Percentiles rank a stretch among this genome's conserved stretches.
These are phyloP conservation scores for Falco biarmicus DNA, from an alignment of 2,797 vertebrate genomes.

Conservation along the genomic window DNA sequence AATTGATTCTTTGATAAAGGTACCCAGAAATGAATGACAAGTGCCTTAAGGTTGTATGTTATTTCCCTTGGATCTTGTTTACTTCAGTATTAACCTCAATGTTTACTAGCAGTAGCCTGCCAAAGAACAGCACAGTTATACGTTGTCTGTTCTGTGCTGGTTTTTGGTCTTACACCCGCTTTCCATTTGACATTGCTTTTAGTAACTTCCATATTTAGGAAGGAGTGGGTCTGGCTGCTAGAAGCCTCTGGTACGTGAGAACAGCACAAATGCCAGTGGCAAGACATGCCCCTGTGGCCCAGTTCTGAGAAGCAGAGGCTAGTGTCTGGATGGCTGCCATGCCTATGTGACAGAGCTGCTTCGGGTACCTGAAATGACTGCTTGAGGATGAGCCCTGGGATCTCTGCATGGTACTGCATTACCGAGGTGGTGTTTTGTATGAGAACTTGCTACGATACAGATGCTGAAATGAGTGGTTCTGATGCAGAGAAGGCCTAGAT, in stretches of 20 bases:
- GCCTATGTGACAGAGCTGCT: not conserved
- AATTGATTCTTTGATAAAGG: not conserved
- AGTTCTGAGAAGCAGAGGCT: not conserved
- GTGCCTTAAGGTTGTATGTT: not conserved
- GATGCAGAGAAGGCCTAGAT: not conserved
- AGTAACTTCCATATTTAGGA: not conserved
- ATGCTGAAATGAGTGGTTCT: not conserved
- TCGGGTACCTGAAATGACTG: not conserved
- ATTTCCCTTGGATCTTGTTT: not conserved
- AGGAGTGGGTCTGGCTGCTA: not conserved
- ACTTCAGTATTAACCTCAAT: not conserved
- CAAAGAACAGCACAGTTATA: not conserved
- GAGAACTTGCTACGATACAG: not conserved
- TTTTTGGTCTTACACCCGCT: not conserved
- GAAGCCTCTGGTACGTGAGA: not conserved
- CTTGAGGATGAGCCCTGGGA: not conserved
- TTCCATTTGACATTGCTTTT: not conserved
- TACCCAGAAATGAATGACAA: not conserved
- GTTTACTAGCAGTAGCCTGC: not conserved
- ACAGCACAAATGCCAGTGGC: not conserved
- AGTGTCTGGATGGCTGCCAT: not conserved
- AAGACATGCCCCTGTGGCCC: not conserved
- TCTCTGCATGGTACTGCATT: rapidly evolving
- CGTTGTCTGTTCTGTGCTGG: not conserved
- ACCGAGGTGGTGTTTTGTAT: not conserved